Evolutionary conservation across 2,113 vertebrate species (phyloP).

Genomic region (Pelmatolapia mariae): DNA sequence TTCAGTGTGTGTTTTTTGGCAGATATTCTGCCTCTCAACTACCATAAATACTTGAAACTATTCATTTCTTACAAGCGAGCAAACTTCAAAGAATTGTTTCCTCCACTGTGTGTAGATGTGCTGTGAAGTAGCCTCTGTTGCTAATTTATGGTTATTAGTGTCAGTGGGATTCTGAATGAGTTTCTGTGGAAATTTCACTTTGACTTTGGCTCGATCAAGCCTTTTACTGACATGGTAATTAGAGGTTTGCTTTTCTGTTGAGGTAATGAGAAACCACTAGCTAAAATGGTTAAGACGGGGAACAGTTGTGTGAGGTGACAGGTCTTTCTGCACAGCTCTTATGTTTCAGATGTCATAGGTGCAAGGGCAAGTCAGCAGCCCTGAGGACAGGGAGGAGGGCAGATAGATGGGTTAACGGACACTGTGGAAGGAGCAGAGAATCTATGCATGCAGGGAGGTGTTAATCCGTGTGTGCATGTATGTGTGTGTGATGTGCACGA

Average conservation of each 20-base stretch:
- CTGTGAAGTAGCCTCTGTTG: neutral
- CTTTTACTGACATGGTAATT: neutral
- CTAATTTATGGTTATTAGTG: neutral
- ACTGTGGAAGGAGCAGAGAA: neutral
- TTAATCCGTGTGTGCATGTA: neutral
- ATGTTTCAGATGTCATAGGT: constrained; percentile 39
- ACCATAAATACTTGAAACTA: neutral
- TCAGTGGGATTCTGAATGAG: neutral
- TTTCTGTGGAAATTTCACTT: neutral
- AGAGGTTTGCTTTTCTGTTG: neutral
- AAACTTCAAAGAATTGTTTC: neutral
- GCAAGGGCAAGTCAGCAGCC: constrained; percentile 18
- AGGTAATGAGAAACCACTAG: neutral
- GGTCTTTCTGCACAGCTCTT: neutral
- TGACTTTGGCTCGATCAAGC: neutral
- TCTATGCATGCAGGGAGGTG: neutral
- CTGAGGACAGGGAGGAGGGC: neutral
- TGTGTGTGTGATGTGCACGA: neutral
- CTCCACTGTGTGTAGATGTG: neutral
- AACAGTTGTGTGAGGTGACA: neutral
- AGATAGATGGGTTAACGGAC: neutral
- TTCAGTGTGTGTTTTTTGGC: neutral
- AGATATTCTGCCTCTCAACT: neutral
- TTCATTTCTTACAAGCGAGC: neutral
- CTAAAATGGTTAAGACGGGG: neutral